Evolutionary conservation across 2,797 vertebrate species (phyloP), one percentile per base, ranked within the genome.

Genomic region (Leuciscus waleckii): DNA sequence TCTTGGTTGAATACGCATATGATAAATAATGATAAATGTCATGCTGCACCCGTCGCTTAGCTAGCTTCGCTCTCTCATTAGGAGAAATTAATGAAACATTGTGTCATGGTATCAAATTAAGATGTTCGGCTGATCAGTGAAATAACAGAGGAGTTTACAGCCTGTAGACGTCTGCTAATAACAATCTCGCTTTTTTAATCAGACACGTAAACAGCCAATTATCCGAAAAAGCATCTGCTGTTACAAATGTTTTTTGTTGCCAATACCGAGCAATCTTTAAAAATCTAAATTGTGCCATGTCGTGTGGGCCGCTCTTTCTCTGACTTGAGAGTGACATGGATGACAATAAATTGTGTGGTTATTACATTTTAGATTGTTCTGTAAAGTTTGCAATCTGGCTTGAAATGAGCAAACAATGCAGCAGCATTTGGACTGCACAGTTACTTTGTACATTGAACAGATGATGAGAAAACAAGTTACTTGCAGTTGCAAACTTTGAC

Each of bases 101-200:
- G 84, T 81, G 79, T 87, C 85, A 79, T 67, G 49, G 37, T 88
- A 82, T 87, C 82, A 82, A 85, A 88, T 84, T 75, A 82, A 87
- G 79, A 71, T 58, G 63, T 86, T 79, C 16, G 37, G 76, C 46
- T 63, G 84, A 85, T 85, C 67, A 63, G 75, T 49, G 61, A 85
- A 88, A 79, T 88, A 71, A 68, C 70, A 35, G 35, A 35, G 3
- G 71, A 23, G 74, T 78, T 84, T 77, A 35, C n/a, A 54, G 79
- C 19, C 43, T 21, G 49, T 73, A 73, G 71, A 70, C 26, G 81
- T 61, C 23, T 79, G 81, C 67, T 82, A 87, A 79, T 84, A 85
- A 79, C 67, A 81, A 82, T 79, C 87, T 79, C 4, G 67, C 70
- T 63, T 77, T 76, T 84, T 79, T 76, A 81, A 84, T 84, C 82